These are phyloP conservation scores for Drosophila suboccidentalis DNA, from an alignment of 2,888 invertebrate species.

Conservation along the genomic window DNA sequence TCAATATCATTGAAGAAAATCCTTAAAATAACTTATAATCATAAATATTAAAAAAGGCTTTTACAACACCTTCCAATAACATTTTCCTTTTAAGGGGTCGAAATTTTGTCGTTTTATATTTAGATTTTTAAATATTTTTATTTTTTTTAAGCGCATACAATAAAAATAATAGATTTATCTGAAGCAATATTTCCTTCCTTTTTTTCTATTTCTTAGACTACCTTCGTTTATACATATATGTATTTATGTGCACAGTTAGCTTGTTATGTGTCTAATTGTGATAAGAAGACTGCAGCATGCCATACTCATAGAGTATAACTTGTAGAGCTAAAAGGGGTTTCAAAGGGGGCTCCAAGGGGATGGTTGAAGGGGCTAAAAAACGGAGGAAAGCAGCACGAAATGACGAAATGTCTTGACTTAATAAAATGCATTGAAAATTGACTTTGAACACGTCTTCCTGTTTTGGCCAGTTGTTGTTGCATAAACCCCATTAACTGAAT, in stretches of 20 bases:
- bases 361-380: neutral
- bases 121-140: too few relatives aligned
- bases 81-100: too few relatives aligned
- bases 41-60: too few relatives aligned
- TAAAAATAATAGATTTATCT: too few relatives aligned
- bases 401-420: constrained; percentile 37
- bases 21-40: too few relatives aligned
- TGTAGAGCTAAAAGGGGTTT: neutral
- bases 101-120: too few relatives aligned
- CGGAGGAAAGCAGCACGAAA: constrained; percentile 28
- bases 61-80: too few relatives aligned
- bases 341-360: neutral
- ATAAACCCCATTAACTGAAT: constrained; percentile 41
- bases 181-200: too few relatives aligned
- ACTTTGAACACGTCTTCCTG: constrained; percentile 77
- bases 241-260: neutral
- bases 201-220: neutral
- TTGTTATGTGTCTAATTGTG: constrained; percentile 20
- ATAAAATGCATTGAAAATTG: constrained; percentile 49
- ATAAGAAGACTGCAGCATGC: constrained; percentile 42
- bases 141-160: too few relatives aligned
- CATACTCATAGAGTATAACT: constrained; percentile 15
- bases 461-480: constrained; percentile 58
- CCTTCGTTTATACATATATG: neutral
- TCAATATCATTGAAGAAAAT: too few relatives aligned